These are phyloP conservation scores for Phthorimaea operculella DNA, from an alignment of 1,140 invertebrate species.

Conservation along the genomic window DNA sequence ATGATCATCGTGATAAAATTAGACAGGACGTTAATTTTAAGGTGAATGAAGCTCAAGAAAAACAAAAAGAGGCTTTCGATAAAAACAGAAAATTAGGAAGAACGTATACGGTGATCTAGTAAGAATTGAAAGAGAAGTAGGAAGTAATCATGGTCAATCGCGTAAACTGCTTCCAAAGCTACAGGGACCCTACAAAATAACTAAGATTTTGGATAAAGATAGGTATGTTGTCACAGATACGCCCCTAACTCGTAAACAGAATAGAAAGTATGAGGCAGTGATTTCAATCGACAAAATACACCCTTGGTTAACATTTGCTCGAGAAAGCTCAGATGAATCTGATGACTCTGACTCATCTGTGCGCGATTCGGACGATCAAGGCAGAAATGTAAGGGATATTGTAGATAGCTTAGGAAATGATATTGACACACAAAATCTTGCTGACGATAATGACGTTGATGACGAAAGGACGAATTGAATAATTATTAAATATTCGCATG, in stretches of 20 bases:
- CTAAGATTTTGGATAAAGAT: constrained; percentile 3
- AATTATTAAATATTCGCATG: not conserved
- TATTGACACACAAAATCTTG: not conserved
- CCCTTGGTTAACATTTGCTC: constrained; percentile 5
- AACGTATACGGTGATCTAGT: constrained; percentile 5
- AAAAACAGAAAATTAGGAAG: not conserved
- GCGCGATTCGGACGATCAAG: not conserved
- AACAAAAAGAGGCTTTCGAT: constrained; percentile 2
- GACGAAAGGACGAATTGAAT: not conserved
- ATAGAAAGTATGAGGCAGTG: not conserved
- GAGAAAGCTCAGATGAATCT: not conserved
- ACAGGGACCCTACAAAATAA: constrained; percentile 11
- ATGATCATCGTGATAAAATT: not conserved
- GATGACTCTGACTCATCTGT: not conserved
- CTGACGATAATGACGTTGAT: not conserved
- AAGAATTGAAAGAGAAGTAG: constrained; percentile 1
- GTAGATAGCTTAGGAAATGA: not conserved
- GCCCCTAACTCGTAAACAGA: constrained; percentile 3
- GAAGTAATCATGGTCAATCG: not conserved
- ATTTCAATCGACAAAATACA: constrained; percentile 7
- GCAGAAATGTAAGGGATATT: not conserved
- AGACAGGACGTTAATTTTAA: not conserved
- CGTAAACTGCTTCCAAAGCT: constrained; percentile 18
- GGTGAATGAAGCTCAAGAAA: not conserved
- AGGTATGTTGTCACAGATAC: constrained; percentile 8